Conservation (phyloP, 2,113 vertebrate species). For the Spea bombifrons region DNA sequence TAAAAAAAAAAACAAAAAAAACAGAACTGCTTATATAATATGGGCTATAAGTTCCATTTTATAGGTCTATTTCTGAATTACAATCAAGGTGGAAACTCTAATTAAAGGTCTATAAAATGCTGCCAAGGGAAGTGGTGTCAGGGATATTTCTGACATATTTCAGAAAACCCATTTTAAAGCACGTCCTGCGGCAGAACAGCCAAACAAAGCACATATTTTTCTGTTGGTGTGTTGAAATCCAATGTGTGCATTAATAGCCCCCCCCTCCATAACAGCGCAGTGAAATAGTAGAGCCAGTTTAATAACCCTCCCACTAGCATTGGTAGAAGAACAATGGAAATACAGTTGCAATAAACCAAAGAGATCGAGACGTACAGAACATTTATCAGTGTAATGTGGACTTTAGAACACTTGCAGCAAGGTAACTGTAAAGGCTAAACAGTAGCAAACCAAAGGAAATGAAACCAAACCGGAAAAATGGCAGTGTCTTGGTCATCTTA, state of each 20-base stretch:
- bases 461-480: no score
- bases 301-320: slow-evolving; percentile 3
- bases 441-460: no score
- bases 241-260: background rate
- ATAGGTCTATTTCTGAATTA: background rate
- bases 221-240: background rate
- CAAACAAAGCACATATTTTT: background rate
- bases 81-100: background rate
- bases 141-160: background rate
- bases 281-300: background rate
- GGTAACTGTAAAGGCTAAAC: background rate
- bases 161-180: background rate
- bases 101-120: background rate
- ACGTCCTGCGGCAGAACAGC: no score
- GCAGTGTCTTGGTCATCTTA: no score
- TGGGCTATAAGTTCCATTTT: background rate
- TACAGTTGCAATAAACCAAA: background rate
- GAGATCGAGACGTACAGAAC: background rate
- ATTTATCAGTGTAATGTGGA: background rate
- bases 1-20: no score
- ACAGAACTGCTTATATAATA: no score
- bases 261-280: background rate
- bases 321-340: background rate
- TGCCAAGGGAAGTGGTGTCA: background rate
- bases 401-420: background rate